Conservation (phyloP, 2,113 vertebrate species). For the Myotis lucifugus region DNA sequence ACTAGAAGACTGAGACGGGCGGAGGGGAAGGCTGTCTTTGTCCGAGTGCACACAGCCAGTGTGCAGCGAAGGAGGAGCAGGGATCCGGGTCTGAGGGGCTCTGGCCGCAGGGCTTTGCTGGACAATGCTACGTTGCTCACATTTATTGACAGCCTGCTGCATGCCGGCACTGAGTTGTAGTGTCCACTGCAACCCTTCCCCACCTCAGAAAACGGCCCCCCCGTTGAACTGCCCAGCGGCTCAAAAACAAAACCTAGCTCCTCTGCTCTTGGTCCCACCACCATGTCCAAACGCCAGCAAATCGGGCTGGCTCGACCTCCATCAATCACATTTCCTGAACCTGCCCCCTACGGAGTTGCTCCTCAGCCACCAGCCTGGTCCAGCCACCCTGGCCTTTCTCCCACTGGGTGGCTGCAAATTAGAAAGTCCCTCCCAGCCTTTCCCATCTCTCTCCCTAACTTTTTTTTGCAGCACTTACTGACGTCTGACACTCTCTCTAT, state of each 20-base stretch:
- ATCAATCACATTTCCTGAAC: rapidly evolving
- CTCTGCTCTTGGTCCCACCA: not conserved
- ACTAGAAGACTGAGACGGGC: not conserved
- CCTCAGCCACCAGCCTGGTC: not conserved
- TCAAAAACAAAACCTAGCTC: not conserved
- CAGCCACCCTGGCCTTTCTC: not conserved
- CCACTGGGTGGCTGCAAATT: not conserved
- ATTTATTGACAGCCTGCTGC: not conserved
- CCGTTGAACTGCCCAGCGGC: not conserved
- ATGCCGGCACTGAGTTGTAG: rapidly evolving
- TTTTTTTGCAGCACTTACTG: not conserved
- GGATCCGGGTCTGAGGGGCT: not conserved
- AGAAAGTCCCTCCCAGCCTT: not conserved
- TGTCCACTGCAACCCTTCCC: too few relatives aligned
- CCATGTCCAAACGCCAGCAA: not conserved
- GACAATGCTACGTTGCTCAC: not conserved
- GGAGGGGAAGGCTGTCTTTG: not conserved
- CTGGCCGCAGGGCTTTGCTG: not conserved
- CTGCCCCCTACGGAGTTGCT: rapidly evolving
- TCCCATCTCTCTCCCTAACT: not conserved
- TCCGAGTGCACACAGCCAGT: not conserved
- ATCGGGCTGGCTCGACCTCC: too few relatives aligned
- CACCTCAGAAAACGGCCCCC: not conserved
- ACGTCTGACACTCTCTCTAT: not conserved
- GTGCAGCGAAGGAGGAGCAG: not conserved